phyloP scores from a whole-genome alignment of 2,113 vertebrate genomes.

The Gracilinanus agilis region DNA sequence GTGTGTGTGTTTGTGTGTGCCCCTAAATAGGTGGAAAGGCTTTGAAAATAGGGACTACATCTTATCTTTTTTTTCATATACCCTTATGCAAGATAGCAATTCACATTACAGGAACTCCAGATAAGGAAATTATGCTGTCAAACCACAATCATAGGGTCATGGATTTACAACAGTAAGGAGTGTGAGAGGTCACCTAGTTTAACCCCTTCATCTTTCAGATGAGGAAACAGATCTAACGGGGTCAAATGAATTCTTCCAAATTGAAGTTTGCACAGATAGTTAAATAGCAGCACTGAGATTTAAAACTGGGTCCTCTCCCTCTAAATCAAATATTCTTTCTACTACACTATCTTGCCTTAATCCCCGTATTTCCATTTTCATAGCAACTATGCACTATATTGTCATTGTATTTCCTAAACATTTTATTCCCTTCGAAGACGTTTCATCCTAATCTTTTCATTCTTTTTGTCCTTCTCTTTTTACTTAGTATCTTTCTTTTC shows the following conservation, averaged over 20 bases:
- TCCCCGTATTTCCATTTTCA: not conserved
- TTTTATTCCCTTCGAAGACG: not conserved
- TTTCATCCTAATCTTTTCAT: not conserved
- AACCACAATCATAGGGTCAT: not conserved
- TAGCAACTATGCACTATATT: not conserved
- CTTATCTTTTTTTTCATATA: not conserved
- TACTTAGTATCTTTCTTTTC: not conserved
- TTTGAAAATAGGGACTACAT: not conserved
- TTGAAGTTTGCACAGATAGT: not conserved
- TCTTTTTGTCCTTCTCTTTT: not conserved
- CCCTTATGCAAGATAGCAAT: not conserved
- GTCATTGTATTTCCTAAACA: not conserved
- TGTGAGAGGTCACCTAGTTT: not conserved
- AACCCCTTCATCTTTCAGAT: not conserved
- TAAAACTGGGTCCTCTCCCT: not conserved
- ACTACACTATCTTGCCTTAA: not conserved
- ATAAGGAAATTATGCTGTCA: not conserved
- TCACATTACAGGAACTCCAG: not conserved
- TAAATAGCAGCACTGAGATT: not conserved
- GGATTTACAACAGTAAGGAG: not conserved
- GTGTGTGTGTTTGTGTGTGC: not conserved
- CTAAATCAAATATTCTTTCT: not conserved
- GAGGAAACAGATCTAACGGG: not conserved
- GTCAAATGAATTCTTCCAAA: not conserved
- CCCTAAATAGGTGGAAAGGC: not conserved